phyloP scores from a whole-genome alignment of 2,797 vertebrate genomes.

The Enteromius trimaculatus region DNA sequence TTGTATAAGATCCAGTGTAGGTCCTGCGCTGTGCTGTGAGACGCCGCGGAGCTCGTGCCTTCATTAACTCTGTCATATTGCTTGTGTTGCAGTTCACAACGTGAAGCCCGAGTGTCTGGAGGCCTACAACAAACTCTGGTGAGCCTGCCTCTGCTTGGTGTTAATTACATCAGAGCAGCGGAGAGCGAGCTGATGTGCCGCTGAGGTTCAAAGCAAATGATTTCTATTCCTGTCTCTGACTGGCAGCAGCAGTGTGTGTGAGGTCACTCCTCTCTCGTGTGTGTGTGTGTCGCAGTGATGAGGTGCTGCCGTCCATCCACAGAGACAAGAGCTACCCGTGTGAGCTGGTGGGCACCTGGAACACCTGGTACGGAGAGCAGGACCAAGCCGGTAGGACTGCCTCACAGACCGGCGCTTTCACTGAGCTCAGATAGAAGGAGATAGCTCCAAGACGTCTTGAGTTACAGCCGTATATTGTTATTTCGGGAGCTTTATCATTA shows the following conservation, averaged over 20 bases:
- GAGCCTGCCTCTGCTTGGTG: slow-evolving; percentile 66
- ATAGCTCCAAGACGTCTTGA: neutral
- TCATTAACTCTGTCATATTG: neutral
- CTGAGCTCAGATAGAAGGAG: too few species aligned
- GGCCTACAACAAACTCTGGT: slow-evolving; percentile 96
- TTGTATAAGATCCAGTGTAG: slow-evolving; percentile 97
- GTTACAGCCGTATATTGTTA: neutral
- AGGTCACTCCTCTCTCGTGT: neutral
- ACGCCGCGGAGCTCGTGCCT: neutral
- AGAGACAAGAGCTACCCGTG: slow-evolving; percentile 94
- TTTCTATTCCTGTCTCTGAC: slow-evolving; percentile 69
- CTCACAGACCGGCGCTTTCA: neutral
- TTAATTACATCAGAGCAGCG: neutral
- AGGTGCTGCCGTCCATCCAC: slow-evolving; percentile 93
- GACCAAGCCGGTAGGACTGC: slow-evolving; percentile 94
- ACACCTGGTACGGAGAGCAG: slow-evolving; percentile 99
- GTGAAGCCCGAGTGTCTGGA: slow-evolving; percentile 97
- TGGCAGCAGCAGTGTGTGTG: slow-evolving; percentile 41
- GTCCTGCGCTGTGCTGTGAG: slow-evolving; percentile 46
- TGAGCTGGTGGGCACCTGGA: slow-evolving; percentile 98
- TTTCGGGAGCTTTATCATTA: too few species aligned
- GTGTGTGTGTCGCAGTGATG: slow-evolving; percentile 80
- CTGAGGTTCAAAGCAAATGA: slow-evolving; percentile 46
- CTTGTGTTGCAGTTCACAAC: slow-evolving; percentile 91
- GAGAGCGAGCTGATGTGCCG: neutral